These are phyloP conservation scores for Philaenus spumarius DNA, from an alignment of 1,140 invertebrate genomes.

Conservation along the genomic window DNA sequence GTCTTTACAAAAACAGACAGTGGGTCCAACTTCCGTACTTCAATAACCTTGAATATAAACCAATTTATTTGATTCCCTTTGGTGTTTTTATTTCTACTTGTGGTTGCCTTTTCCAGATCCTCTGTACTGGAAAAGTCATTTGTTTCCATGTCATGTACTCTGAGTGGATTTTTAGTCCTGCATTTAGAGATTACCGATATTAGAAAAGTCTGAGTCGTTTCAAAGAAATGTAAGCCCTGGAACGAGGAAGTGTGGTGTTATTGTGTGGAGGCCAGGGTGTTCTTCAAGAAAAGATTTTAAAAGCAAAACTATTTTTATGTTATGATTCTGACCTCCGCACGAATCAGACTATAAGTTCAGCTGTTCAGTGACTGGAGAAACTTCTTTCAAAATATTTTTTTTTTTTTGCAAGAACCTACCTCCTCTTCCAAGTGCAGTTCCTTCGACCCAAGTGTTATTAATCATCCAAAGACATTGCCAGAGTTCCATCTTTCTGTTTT, in stretches of 20 bases:
- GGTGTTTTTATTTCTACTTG: conserved; percentile 1
- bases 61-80: conserved; percentile 3
- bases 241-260: conserved; percentile 33
- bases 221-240: conserved; percentile 36
- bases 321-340: conserved; percentile 36
- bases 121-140: background rate
- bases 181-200: conserved; percentile 34
- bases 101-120: conserved; percentile 3
- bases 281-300: conserved; percentile 30
- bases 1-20: conserved; percentile 7
- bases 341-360: conserved; percentile 36
- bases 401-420: conserved; percentile 32
- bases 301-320: conserved; percentile 25
- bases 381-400: too few relatives aligned
- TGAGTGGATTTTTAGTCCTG: conserved; percentile 8
- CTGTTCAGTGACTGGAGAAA: conserved; percentile 24
- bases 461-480: too few relatives aligned
- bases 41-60: conserved; percentile 2
- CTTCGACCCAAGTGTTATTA: conserved; percentile 36
- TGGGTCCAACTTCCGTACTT: conserved; percentile 9
- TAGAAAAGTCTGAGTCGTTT: conserved; percentile 36
- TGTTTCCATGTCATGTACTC: conserved; percentile 10
- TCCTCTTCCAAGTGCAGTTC: conserved; percentile 31
- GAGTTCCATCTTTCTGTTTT: too few relatives aligned
- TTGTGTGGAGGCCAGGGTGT: conserved; percentile 26